phyloP scores from a whole-genome alignment of 2,888 invertebrate species.

The Macropis europaea region DNA sequence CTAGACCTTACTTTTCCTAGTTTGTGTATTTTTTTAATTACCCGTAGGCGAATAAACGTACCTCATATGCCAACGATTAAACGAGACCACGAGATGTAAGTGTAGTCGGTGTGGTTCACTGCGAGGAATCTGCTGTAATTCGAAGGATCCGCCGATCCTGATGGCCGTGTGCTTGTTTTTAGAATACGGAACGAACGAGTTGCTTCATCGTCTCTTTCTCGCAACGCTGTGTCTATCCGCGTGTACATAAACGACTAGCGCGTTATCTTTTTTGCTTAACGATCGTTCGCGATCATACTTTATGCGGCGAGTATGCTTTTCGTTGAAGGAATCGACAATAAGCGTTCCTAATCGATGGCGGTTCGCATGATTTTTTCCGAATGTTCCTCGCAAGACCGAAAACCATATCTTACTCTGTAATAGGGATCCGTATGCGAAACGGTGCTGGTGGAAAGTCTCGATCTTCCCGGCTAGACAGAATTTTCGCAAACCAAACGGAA shows the following conservation, averaged over 20 bases:
- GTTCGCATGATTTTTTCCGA: conserved; percentile 22
- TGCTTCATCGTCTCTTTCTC: background rate
- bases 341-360: conserved; percentile 41
- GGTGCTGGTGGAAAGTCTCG: conserved; percentile 12
- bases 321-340: conserved; percentile 44
- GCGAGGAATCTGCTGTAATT: conserved; percentile 43
- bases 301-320: conserved; percentile 1
- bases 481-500: background rate
- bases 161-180: too few relatives aligned
- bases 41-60: conserved; percentile 52
- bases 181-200: background rate
- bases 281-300: background rate
- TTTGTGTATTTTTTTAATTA: conserved; percentile 60
- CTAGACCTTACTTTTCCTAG: conserved; percentile 44
- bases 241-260: background rate
- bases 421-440: conserved; percentile 25
- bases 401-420: conserved; percentile 61
- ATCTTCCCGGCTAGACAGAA: background rate
- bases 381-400: conserved; percentile 56
- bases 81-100: conserved; percentile 46
- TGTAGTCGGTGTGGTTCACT: conserved; percentile 42
- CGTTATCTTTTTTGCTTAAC: background rate
- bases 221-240: background rate
- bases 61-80: conserved; percentile 49
- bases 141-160: conserved; percentile 1